Percentiles rank a stretch among this genome's conserved stretches.
Conservation (phyloP, 1,140 invertebrate genomes). For the Oreohelix idahoensis region DNA sequence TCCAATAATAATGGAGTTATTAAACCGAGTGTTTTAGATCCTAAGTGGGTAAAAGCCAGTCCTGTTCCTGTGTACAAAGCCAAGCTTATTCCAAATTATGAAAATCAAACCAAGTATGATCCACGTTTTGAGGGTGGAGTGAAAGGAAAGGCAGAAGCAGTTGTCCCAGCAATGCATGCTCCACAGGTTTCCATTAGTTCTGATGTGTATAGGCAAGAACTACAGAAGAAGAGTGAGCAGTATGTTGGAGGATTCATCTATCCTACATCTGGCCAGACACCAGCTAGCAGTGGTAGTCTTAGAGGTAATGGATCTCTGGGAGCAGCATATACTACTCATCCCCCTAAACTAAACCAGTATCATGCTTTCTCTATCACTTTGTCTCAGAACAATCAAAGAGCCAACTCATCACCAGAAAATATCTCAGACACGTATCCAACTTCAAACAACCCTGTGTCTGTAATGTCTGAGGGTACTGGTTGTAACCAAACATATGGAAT, state of each 20-base stretch:
- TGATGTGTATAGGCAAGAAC: conserved; percentile 45
- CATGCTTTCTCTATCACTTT: conserved; percentile 23
- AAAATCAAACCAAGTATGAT: conserved; percentile 55
- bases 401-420: neutral
- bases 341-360: conserved; percentile 15
- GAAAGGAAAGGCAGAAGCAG: conserved; percentile 45
- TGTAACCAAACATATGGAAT: neutral
- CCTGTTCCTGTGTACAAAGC: conserved; percentile 56
- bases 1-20: neutral
- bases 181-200: conserved; percentile 41
- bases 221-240: conserved; percentile 51
- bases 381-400: neutral
- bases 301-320: neutral
- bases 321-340: conserved; percentile 8
- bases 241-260: conserved; percentile 29
- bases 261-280: neutral
- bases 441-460: neutral
- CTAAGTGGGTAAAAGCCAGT: conserved; percentile 45
- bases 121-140: conserved; percentile 41
- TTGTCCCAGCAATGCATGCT: neutral
- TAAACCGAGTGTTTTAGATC: conserved; percentile 34
- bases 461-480: neutral
- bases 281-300: neutral
- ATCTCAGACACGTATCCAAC: neutral
- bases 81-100: conserved; percentile 56